Evolutionary conservation across 1,140 invertebrate genomes (phyloP).

Genomic region (Heterodera carotae): DNA sequence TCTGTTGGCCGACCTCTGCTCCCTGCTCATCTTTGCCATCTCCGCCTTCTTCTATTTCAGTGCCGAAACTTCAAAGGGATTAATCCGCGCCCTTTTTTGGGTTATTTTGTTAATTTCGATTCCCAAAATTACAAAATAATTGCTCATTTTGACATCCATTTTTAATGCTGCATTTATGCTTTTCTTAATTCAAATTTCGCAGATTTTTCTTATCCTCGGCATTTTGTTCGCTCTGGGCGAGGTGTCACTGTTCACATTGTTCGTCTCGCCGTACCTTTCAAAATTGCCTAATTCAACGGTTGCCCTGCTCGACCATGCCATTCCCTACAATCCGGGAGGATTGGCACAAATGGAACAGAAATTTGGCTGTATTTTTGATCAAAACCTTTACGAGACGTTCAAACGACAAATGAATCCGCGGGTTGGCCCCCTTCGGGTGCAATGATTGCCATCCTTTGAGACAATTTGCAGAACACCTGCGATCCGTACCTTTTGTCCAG

Average conservation of each 20-base stretch:
- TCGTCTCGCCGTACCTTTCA: constrained; percentile 44
- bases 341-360: constrained; percentile 56
- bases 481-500: constrained; percentile 50
- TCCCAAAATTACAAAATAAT: background rate
- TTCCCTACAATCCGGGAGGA: constrained; percentile 49
- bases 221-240: constrained; percentile 50
- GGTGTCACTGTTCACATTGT: constrained; percentile 47
- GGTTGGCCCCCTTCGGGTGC: constrained; percentile 37
- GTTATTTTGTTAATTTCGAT: constrained; percentile 31
- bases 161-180: constrained; percentile 17
- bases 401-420: constrained; percentile 56
- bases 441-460: background rate
- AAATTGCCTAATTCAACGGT: constrained; percentile 54
- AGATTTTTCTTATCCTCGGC: constrained; percentile 49
- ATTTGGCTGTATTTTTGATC: constrained; percentile 61
- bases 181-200: background rate
- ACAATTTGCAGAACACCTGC: constrained; percentile 57
- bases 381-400: constrained; percentile 59
- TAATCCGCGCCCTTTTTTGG: constrained; percentile 55
- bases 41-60: constrained; percentile 54
- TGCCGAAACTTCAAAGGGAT: constrained; percentile 42
- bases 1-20: constrained; percentile 50
- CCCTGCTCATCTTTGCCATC: constrained; percentile 48
- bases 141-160: constrained; percentile 14
- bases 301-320: constrained; percentile 57